Base-by-base conservation (phyloP, 2,113 vertebrate species). In the Oncorhynchus clarkii region DNA sequence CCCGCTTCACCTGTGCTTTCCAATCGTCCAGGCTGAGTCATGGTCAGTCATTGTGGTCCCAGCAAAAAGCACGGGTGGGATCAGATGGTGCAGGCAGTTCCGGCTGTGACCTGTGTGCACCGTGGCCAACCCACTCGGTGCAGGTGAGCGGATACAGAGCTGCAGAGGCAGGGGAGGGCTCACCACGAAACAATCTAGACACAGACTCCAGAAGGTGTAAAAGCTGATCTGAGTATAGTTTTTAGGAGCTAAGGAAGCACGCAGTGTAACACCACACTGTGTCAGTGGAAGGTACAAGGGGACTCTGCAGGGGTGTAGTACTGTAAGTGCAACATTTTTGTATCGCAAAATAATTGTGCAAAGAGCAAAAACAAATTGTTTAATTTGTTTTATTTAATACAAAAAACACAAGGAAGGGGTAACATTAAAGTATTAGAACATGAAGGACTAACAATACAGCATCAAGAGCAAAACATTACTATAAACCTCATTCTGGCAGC, bases 41-140 rank as follows among this genome's bases (percentile, higher is more conserved):
- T 34, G 20, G 5, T 31, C 34, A 8, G 39, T 67, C 72, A 29
- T 62, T 59, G 57, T 24, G 31, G 64, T 26, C 59, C 34, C 66
- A 14, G 67, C 51, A 4, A 12, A 65, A 65, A 12, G 29, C 24
- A 34, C 22, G 6, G 57, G 14, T 3, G n/a, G 70, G 26, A 74
- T 78, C 77, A 73, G 71, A 34, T 67, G 34, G 67, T 51, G 13
- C 20, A 11, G 71, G 31, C 65, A 67, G n/a, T 51, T 48, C 13
- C 20, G 13, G 62, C 70, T 68, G 22, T 69, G 66, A 45, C 77
- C 65, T 2, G 5, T 48, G 51, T 62, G 71, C 14, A 27, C 49
- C 65, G 1, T 12, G 5, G n/a, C 13, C n/a, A 22, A 26, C 18
- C 13, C 18, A 18, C 54, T 9, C 57, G 11, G 18, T 5, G 16